Conservation (phyloP, 2,888 invertebrate species). For the Parnassius glacialis region DNA sequence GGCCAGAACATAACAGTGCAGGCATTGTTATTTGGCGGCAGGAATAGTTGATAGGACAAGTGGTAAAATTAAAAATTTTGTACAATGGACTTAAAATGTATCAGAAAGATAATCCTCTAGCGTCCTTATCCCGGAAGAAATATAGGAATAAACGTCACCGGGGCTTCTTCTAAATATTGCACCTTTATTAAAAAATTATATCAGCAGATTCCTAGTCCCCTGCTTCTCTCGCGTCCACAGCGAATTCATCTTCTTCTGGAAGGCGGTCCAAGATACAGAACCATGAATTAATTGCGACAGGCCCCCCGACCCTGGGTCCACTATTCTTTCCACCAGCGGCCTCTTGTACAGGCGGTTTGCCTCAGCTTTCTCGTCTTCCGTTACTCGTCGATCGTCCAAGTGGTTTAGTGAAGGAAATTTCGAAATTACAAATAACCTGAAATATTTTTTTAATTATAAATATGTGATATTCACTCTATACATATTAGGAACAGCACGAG, state of each 20-base stretch:
- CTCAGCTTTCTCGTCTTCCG: constrained; percentile 83
- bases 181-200: constrained; percentile 28
- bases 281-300: constrained; percentile 53
- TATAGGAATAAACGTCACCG: no score
- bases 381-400: constrained; percentile 86
- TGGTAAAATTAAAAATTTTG: no score
- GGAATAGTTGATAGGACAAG: no score
- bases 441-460: constrained; percentile 36
- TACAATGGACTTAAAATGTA: no score
- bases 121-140: no score
- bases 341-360: constrained; percentile 82
- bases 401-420: constrained; percentile 85
- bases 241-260: constrained; percentile 52
- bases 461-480: no score
- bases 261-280: constrained; percentile 54
- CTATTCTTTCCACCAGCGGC: constrained; percentile 79
- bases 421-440: constrained; percentile 87
- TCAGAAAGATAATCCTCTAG: no score
- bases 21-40: no score
- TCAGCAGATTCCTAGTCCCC: constrained; percentile 48
- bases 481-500: no score
- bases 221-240: constrained; percentile 50
- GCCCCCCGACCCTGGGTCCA: constrained; percentile 49
- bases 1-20: no score
- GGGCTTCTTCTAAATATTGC: no score